These are phyloP conservation scores for Coendou prehensilis DNA, from an alignment of 2,797 vertebrate species.

Conservation along the genomic window DNA sequence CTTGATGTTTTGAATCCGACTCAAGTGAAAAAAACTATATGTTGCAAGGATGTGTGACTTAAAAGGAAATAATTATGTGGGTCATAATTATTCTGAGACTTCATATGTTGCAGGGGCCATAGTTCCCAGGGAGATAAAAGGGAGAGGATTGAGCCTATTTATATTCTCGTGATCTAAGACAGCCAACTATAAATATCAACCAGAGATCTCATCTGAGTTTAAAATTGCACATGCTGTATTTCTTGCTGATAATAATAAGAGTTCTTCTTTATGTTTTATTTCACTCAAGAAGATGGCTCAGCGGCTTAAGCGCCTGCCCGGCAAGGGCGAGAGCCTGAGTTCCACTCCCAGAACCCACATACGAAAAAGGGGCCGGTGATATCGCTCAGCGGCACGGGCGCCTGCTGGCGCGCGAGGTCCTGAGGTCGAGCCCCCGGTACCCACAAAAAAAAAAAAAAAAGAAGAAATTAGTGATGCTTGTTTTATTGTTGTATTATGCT, in stretches of 20 bases:
- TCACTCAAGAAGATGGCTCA: background rate
- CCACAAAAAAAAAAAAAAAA: no score
- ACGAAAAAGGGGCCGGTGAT: no score
- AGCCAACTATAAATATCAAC: background rate
- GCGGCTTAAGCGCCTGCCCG: no score
- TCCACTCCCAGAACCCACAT: no score
- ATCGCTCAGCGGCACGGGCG: no score
- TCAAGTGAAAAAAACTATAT: background rate
- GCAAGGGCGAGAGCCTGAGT: no score
- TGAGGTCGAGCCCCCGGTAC: no score
- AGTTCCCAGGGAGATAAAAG: conserved; percentile 7
- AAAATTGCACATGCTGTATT: background rate
- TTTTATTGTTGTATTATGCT: background rate
- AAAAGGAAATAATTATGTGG: conserved; percentile 2
- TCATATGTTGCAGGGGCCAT: background rate
- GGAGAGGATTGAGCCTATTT: background rate
- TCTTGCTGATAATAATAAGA: conserved; percentile 8
- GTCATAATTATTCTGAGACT: conserved; percentile 45
- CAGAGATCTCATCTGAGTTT: background rate
- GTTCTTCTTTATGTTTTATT: background rate
- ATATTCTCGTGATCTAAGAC: background rate
- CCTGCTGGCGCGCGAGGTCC: no score
- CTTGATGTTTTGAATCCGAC: background rate
- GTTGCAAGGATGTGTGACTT: background rate
- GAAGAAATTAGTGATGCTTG: conserved; percentile 10